Conservation (phyloP, 1,140 invertebrate species). For the Ostrea denselamellosa region DNA sequence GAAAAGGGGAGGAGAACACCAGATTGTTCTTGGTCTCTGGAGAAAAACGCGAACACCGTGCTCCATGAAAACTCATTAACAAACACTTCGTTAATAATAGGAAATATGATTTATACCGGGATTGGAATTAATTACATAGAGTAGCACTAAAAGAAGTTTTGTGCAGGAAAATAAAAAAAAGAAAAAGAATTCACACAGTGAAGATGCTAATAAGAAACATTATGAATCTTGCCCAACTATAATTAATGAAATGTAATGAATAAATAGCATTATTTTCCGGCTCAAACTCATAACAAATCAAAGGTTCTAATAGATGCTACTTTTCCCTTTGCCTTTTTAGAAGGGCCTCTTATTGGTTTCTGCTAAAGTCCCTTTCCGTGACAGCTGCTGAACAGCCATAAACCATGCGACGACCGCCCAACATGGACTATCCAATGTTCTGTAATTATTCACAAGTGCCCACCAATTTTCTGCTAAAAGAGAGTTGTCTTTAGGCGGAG, state of each 20-base stretch:
- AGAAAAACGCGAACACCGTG: not conserved
- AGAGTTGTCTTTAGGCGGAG: constrained; percentile 45
- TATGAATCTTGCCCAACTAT: not conserved
- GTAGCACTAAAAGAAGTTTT: not conserved
- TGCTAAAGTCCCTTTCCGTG: not conserved
- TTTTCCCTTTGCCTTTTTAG: not conserved
- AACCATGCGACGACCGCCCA: not conserved
- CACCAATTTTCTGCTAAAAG: constrained; percentile 51
- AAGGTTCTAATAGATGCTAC: not conserved
- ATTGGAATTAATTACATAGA: constrained; percentile 15
- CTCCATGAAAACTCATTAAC: not conserved
- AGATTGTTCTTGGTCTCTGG: not conserved
- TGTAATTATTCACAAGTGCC: constrained; percentile 46
- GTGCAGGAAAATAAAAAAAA: not conserved
- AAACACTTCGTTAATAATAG: constrained; percentile 25
- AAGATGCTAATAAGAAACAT: not conserved
- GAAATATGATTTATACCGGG: constrained; percentile 22
- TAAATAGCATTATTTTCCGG: not conserved
- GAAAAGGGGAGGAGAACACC: constrained; percentile 2
- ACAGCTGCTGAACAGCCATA: constrained; percentile 37
- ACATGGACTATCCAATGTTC: constrained; percentile 21
- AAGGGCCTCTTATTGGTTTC: not conserved
- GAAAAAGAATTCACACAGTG: not conserved
- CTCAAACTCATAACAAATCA: constrained; percentile 1
- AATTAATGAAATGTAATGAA: constrained; percentile 34